A percentile compares a stretch with the other conserved stretches of the same genome.
phyloP scores from a whole-genome alignment of 2,113 vertebrate genomes.

The Rousettus leschenaultii region DNA sequence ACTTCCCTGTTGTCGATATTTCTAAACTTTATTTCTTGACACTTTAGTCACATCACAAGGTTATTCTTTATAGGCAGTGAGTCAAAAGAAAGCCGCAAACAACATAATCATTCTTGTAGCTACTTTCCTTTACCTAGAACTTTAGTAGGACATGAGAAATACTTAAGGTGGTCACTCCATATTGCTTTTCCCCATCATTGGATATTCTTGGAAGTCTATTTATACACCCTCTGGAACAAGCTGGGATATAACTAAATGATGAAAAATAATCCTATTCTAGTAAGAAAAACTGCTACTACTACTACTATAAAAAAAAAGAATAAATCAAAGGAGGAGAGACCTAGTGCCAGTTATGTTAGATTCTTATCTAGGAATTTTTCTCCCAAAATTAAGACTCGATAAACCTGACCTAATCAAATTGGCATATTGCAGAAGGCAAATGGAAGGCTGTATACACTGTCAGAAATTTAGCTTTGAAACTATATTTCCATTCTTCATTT shows the following conservation, averaged over 20 bases:
- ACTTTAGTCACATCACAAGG: conserved; percentile 43
- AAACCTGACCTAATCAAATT: neutral
- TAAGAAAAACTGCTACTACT: neutral
- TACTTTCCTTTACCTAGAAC: neutral
- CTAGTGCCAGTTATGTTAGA: neutral
- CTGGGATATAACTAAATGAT: neutral
- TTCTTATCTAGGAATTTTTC: neutral
- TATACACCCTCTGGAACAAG: neutral
- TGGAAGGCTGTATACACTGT: neutral
- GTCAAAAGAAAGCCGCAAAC: conserved; percentile 4
- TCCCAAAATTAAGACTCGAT: neutral
- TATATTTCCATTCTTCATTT: neutral
- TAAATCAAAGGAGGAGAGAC: neutral
- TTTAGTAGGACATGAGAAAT: neutral
- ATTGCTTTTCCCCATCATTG: neutral
- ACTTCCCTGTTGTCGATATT: neutral
- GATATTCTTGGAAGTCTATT: neutral
- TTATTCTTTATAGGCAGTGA: conserved; percentile 27
- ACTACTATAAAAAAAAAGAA: neutral
- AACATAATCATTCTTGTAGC: neutral
- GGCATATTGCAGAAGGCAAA: neutral
- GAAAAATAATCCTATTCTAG: neutral
- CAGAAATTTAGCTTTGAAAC: neutral
- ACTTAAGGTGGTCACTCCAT: neutral
- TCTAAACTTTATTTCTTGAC: conserved; percentile 36